Percentiles rank a stretch among this genome's conserved stretches.
Conservation (phyloP, 2,888 invertebrate species). For the Acleris holmiana region DNA sequence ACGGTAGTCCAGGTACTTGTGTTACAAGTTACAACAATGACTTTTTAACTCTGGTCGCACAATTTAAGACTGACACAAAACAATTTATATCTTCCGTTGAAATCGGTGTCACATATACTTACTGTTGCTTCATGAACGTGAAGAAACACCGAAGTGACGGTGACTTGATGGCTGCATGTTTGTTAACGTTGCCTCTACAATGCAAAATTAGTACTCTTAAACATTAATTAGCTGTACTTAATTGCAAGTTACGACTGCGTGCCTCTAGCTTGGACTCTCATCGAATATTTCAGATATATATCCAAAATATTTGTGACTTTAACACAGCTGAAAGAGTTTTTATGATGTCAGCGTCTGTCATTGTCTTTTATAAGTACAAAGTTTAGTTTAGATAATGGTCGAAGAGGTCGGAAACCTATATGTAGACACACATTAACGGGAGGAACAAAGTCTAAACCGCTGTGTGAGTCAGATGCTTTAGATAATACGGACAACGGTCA, state of each 20-base stretch:
- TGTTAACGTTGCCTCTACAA: slow-evolving; percentile 2
- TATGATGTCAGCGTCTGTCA: neutral
- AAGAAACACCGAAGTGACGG: slow-evolving; percentile 26
- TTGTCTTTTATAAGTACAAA: neutral
- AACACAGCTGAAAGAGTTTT: no score
- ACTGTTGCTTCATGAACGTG: slow-evolving; percentile 27
- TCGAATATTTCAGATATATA: no score
- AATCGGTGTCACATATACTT: slow-evolving; percentile 39
- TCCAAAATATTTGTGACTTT: no score
- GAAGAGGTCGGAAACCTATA: no score
- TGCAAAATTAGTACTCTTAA: neutral
- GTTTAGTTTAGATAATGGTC: neutral
- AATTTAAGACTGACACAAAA: slow-evolving; percentile 34
- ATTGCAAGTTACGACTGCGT: no score
- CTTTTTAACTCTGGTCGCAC: slow-evolving; percentile 28
- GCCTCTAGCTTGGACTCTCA: no score
- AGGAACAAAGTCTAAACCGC: slow-evolving; percentile 21
- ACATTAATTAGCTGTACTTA: no score
- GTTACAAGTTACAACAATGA: slow-evolving; percentile 1
- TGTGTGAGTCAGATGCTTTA: slow-evolving; percentile 12
- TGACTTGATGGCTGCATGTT: slow-evolving; percentile 26
- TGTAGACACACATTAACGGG: neutral
- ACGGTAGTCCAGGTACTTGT: neutral
- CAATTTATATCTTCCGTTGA: slow-evolving; percentile 27
- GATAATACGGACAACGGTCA: slow-evolving; percentile 18